These are phyloP conservation scores for Calephelis nemesis DNA, from an alignment of 1,140 invertebrate genomes.

Conservation along the genomic window DNA sequence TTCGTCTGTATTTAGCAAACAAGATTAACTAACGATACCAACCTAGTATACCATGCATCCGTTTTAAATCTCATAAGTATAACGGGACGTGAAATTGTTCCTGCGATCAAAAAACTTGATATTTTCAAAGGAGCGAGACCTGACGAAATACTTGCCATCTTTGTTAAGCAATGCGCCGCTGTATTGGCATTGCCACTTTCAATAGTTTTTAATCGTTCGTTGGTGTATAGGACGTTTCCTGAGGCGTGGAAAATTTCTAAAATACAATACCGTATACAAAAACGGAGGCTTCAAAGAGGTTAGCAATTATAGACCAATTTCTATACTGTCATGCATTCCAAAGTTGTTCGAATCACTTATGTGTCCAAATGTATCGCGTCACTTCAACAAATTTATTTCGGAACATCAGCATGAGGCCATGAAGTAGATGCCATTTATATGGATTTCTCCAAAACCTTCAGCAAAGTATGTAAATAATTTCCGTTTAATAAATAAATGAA, in stretches of 20 bases:
- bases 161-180: too few species aligned
- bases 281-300: slow-evolving; percentile 22
- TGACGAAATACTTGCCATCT: slow-evolving; percentile 24
- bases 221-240: slow-evolving; percentile 20
- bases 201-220: slow-evolving; percentile 27
- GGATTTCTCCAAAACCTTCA: slow-evolving; percentile 31
- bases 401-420: slow-evolving; percentile 26
- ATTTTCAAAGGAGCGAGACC: slow-evolving; percentile 30
- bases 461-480: slow-evolving; percentile 28
- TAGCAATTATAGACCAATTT: slow-evolving; percentile 23
- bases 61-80: too few species aligned
- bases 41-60: background rate
- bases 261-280: slow-evolving; percentile 33
- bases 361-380: slow-evolving; percentile 18
- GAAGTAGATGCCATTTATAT: background rate
- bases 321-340: slow-evolving; percentile 10
- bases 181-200: too few species aligned
- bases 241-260: slow-evolving; percentile 24
- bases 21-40: background rate
- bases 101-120: slow-evolving; percentile 24
- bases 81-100: slow-evolving; percentile 5
- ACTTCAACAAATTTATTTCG: slow-evolving; percentile 20
- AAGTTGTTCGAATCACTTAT: slow-evolving; percentile 30
- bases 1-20: slow-evolving; percentile 19
- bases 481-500: slow-evolving; percentile 24